Evolutionary conservation across 1,140 invertebrate genomes (phyloP).

Genomic region (Rhynchophorus ferrugineus): DNA sequence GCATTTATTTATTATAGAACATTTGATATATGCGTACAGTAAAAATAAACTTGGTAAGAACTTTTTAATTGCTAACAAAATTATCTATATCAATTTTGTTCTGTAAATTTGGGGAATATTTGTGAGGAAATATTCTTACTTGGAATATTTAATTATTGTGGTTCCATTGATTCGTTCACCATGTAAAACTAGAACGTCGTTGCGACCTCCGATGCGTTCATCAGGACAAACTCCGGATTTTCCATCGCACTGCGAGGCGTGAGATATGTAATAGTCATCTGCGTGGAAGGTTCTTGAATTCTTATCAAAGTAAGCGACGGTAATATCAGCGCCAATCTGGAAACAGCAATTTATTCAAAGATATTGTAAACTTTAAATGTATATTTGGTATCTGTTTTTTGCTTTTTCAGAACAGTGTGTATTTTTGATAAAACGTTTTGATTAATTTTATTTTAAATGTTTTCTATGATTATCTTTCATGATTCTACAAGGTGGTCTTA

Average conservation of each 20-base stretch:
- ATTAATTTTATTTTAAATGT: no score
- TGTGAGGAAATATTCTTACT: no score
- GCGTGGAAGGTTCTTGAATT: constrained; percentile 62
- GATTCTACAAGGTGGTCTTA: no score
- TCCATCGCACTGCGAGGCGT: constrained; percentile 74
- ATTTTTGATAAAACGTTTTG: no score
- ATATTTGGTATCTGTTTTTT: not conserved
- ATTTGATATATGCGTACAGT: no score
- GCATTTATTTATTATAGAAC: no score
- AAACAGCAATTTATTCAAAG: constrained; percentile 4
- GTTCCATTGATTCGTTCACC: constrained; percentile 71
- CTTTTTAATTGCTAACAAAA: no score
- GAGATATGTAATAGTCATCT: constrained; percentile 79
- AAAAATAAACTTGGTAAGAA: no score
- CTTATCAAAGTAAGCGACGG: constrained; percentile 72
- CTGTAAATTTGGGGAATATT: no score
- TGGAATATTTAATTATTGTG: constrained; percentile 58
- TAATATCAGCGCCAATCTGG: constrained; percentile 70
- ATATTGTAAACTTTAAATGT: not conserved
- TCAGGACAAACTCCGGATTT: constrained; percentile 80
- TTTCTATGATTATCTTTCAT: no score
- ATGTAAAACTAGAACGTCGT: constrained; percentile 66
- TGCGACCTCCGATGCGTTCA: constrained; percentile 67
- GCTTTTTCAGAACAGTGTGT: no score
- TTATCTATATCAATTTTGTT: no score